Evolutionary conservation across 2,113 vertebrate species (phyloP).

Genomic region (Taxidea taxus): DNA sequence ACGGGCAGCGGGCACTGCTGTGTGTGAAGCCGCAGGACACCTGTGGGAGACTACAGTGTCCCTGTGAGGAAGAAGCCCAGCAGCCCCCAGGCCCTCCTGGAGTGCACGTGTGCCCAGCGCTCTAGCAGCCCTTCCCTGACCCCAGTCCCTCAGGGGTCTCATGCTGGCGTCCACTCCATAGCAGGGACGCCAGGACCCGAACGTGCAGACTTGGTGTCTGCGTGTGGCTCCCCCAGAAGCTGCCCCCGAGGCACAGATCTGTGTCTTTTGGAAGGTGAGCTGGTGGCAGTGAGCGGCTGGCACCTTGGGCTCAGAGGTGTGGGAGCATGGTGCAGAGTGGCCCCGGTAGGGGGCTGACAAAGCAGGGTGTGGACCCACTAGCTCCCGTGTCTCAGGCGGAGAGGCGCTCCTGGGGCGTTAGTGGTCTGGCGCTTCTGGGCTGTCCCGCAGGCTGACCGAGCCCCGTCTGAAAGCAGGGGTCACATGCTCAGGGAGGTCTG

Average conservation of each 20-base stretch:
- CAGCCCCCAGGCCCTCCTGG: not conserved
- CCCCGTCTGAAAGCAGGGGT: not conserved
- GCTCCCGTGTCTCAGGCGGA: not conserved
- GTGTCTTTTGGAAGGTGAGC: not conserved
- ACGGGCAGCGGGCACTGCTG: accelerated
- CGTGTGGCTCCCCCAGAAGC: not conserved
- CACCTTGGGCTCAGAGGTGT: not conserved
- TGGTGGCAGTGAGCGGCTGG: not conserved
- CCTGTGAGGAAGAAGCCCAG: not conserved
- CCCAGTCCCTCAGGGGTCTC: not conserved
- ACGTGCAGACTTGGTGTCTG: not conserved
- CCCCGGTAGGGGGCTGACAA: not conserved
- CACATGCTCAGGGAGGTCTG: not conserved
- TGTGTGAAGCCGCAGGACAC: not conserved
- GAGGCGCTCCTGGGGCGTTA: not conserved
- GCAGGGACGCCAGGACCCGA: not conserved
- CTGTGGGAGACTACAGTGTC: not conserved
- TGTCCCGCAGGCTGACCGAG: accelerated
- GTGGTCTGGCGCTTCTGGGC: not conserved
- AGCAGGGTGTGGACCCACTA: not conserved
- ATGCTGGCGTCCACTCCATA: accelerated
- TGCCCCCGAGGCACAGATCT: not conserved
- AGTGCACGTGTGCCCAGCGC: accelerated
- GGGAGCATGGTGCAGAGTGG: not conserved
- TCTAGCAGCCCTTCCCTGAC: not conserved